Conservation (phyloP, 2,113 vertebrate species). For the Cynopterus brachyotis region DNA sequence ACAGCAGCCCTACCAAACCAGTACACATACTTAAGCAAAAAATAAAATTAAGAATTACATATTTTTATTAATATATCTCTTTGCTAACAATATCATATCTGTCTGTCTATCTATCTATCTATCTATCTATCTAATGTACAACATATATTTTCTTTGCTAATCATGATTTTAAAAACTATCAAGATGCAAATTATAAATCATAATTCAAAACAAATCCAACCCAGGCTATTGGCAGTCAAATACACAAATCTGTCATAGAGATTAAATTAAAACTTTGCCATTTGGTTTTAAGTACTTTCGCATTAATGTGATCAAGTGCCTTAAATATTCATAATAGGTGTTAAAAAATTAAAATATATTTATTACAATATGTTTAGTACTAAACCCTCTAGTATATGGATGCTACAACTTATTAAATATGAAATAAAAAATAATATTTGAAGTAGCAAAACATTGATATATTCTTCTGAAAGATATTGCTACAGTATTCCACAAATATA, state of each 20-base stretch:
- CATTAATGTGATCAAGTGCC: neutral
- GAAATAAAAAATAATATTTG: neutral
- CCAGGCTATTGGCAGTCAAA: neutral
- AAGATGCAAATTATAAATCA: neutral
- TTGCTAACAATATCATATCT: neutral
- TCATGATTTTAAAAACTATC: neutral
- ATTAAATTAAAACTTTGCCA: neutral
- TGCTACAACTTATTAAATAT: neutral
- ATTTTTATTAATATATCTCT: neutral
- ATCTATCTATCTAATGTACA: neutral
- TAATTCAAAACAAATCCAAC: neutral
- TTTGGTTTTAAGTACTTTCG: neutral
- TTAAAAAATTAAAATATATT: neutral
- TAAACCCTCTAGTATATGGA: neutral
- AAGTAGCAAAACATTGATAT: neutral
- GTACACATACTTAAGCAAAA: neutral
- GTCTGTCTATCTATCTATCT: neutral
- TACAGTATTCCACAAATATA: neutral
- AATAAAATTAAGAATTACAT: neutral
- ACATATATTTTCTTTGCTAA: neutral
- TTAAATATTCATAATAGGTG: neutral
- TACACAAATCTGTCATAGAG: neutral
- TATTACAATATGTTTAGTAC: neutral
- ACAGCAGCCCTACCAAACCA: neutral
- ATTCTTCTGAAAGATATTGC: neutral